phyloP scores from a whole-genome alignment of 1,140 invertebrate species.

The Drosophila pectinifera region DNA sequence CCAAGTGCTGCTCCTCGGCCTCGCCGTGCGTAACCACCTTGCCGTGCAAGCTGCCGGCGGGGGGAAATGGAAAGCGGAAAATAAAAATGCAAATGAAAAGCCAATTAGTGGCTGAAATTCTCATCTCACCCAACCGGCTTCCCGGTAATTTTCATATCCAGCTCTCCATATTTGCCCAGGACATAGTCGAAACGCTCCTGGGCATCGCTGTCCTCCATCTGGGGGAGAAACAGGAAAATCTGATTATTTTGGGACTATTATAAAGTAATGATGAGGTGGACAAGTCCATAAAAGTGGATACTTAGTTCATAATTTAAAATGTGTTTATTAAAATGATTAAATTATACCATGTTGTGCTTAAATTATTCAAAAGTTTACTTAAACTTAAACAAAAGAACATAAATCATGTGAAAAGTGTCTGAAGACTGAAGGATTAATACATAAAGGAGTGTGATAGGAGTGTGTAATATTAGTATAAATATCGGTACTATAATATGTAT shows the following conservation, averaged over 20 bases:
- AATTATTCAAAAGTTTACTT: too few relatives aligned
- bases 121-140: slow-evolving; percentile 65
- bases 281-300: too few relatives aligned
- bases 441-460: too few relatives aligned
- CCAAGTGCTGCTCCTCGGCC: slow-evolving; percentile 67
- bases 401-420: too few relatives aligned
- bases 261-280: not conserved
- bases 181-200: slow-evolving; percentile 65
- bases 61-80: not conserved
- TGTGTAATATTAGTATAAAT: too few relatives aligned
- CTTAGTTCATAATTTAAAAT: too few relatives aligned
- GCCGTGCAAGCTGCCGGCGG: slow-evolving; percentile 64
- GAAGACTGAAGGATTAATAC: too few relatives aligned
- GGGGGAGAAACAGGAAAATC: not conserved
- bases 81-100: slow-evolving; percentile 9
- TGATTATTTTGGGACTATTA: not conserved
- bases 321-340: too few relatives aligned
- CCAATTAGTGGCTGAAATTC: slow-evolving; percentile 7
- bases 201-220: slow-evolving; percentile 62
- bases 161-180: slow-evolving; percentile 64
- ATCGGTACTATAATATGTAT: too few relatives aligned
- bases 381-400: too few relatives aligned
- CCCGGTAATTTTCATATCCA: slow-evolving; percentile 72
- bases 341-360: too few relatives aligned
- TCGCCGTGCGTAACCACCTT: slow-evolving; percentile 63